A percentile compares a stretch with the other conserved stretches of the same genome.
Evolutionary conservation across 2,113 vertebrate genomes (phyloP).

Genomic region (Sturnira hondurensis): DNA sequence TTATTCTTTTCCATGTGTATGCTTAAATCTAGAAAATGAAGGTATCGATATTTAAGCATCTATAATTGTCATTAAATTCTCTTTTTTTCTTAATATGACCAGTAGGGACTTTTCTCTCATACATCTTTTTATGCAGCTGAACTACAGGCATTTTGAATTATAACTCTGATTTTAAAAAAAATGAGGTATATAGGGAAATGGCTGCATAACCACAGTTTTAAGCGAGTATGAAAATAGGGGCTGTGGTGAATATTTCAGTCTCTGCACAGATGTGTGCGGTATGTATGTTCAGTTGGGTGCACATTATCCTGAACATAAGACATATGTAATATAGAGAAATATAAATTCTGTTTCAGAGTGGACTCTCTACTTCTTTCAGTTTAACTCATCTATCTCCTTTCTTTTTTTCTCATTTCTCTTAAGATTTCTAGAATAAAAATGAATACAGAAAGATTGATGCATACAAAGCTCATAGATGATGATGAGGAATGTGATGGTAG

Average conservation of each 20-base stretch:
- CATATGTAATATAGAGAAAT: not conserved
- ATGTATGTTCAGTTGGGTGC: not conserved
- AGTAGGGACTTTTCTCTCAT: not conserved
- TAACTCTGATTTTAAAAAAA: not conserved
- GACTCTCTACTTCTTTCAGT: not conserved
- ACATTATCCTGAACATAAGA: not conserved
- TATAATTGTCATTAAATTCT: slow-evolving; percentile 64
- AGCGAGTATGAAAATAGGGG: not conserved
- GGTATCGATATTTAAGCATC: slow-evolving; percentile 46
- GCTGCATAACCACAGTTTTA: not conserved
- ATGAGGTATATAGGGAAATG: slow-evolving; percentile 32
- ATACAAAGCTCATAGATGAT: not conserved
- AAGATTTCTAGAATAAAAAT: slow-evolving; percentile 16
- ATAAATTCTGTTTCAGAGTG: not conserved
- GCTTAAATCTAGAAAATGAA: slow-evolving; percentile 56
- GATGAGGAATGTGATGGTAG: not conserved
- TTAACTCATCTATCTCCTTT: not conserved
- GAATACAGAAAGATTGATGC: not conserved
- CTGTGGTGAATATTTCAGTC: not conserved
- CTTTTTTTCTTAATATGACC: slow-evolving; percentile 22
- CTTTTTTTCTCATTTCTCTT: not conserved
- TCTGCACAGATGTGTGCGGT: slow-evolving; percentile 43
- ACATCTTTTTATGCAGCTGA: slow-evolving; percentile 4
- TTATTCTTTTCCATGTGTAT: not conserved
- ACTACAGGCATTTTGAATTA: slow-evolving; percentile 18